Conservation (phyloP, 2,113 vertebrate species). For the Acrocephalus arundinaceus region DNA sequence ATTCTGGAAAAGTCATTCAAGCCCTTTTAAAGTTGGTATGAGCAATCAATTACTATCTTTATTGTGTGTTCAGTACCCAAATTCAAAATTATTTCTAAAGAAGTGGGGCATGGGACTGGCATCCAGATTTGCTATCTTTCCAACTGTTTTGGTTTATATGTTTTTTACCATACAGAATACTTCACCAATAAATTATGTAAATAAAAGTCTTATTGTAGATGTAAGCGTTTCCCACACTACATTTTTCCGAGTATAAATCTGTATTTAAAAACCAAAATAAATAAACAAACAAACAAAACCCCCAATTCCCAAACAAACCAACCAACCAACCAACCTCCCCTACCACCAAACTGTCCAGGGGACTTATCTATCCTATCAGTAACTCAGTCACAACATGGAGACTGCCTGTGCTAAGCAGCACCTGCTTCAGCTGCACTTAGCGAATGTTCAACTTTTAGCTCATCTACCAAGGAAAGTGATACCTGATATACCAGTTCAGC, state of each 20-base stretch:
- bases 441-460: not conserved
- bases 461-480: not conserved
- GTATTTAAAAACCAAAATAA: not conserved
- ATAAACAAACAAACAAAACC: not conserved
- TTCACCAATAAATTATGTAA: not conserved
- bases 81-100: not conserved
- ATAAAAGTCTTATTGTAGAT: not conserved
- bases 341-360: not conserved
- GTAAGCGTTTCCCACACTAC: not conserved
- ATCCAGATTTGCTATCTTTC: not conserved
- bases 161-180: not conserved
- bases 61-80: not conserved
- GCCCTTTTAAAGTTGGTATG: not conserved
- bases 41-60: not conserved
- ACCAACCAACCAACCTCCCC: no score
- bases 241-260: not conserved
- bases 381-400: not conserved
- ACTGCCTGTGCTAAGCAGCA: not conserved
- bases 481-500: not conserved
- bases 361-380: not conserved
- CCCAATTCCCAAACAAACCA: not conserved
- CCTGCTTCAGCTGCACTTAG: not conserved
- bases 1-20: not conserved
- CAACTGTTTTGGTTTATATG: not conserved
- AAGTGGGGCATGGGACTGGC: not conserved